Evolutionary conservation across 1,140 invertebrate genomes (phyloP), one percentile per base, ranked within the genome.

Genomic region (Drosophila hydei): DNA sequence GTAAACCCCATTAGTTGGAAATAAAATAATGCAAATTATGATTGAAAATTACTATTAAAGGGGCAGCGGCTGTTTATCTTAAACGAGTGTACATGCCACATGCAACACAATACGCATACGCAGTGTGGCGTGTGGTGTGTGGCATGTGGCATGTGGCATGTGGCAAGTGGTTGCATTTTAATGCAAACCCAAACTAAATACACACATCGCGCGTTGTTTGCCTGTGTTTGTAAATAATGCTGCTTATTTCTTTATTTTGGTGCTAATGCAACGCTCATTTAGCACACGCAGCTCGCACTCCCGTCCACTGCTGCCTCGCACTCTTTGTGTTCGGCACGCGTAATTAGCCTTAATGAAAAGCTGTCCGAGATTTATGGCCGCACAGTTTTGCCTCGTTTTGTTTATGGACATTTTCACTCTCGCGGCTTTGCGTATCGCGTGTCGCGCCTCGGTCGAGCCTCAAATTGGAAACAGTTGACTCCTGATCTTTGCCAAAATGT

Each of bases 291-390:
- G 9, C 19, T 14, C 12, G 2, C 2, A 5, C 14, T 33, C 14
- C 38, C 3, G 12, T 4, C 38, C 14, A 8, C 38, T 4, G 38
- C 38, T 14, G 38, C 4, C n/a, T 5, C n/a, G 36, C 12, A 8
- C n/a, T 14, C 38, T 42, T 42, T 14, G 14, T 16, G n/a, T 42
- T 42, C 38, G 16, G 38, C 38, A 23, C 52, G 52, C 63, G 59
- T 63, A 77, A 77, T 77, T 77, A 74, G 74, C 52, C 64, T 36
- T 77, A 74, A 77, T 77, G 74, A 77, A 77, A 70, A 74, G 64
- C 70, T 47, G 63, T 61, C 63, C 48, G 71, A 60, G 74, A 77
- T 72, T 72, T 67, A 72, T 72, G 45, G 19, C 36, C 52, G 7
- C 36, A 30, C 52, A 56, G 47, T 63, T 71, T 30, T 18, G 16